These are phyloP conservation scores for Labia minor DNA, from an alignment of 2,888 invertebrate species.

Conservation along the genomic window DNA sequence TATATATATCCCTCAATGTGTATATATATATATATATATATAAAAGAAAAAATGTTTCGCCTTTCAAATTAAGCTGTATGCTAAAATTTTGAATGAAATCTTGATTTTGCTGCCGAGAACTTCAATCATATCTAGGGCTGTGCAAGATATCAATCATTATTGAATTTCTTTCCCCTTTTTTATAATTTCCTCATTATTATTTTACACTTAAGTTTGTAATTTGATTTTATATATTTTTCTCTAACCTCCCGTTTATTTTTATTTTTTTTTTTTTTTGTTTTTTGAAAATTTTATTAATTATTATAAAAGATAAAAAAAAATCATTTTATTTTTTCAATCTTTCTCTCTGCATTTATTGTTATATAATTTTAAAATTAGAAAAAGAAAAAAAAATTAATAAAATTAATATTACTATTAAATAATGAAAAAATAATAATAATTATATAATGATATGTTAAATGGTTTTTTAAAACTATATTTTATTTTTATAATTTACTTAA, in stretches of 20 bases:
- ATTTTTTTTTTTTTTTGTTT: not conserved
- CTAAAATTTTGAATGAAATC: not conserved
- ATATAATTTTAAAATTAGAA: not conserved
- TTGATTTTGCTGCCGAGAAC: slow-evolving; percentile 22
- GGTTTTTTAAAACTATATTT: not conserved
- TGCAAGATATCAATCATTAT: slow-evolving; percentile 18
- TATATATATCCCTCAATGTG: too few species aligned
- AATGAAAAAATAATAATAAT: too few species aligned
- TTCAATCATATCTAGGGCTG: slow-evolving; percentile 24
- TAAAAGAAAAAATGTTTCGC: not conserved
- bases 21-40: slow-evolving; percentile 18
- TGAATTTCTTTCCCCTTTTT: not conserved
- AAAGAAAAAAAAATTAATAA: not conserved
- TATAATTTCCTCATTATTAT: not conserved
- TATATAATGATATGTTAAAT: not conserved
- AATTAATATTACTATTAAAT: too few species aligned
- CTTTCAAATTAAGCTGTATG: not conserved
- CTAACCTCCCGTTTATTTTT: too few species aligned
- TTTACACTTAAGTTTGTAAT: too few species aligned
- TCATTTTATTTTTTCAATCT: too few species aligned
- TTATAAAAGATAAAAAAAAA: too few species aligned
- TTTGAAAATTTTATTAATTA: not conserved
- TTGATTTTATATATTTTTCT: too few species aligned
- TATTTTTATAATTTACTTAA: slow-evolving; percentile 8
- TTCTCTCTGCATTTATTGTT: not conserved